Conservation (phyloP, 2,888 invertebrate genomes). For the Agriotes lineatus region DNA sequence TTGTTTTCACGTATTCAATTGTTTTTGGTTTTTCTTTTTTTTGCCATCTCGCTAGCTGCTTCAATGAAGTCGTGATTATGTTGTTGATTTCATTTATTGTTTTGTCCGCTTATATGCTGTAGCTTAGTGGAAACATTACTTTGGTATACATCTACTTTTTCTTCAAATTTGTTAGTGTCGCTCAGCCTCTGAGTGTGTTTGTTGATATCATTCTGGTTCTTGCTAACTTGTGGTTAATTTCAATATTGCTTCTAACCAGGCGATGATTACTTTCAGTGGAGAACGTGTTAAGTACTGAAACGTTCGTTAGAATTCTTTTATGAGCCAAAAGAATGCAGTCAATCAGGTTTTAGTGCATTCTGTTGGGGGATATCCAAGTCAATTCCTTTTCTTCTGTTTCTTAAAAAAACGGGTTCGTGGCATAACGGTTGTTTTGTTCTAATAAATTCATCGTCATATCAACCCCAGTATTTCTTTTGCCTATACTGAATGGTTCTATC, state of each 20-base stretch:
- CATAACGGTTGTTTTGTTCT: too few species aligned
- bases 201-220: too few species aligned
- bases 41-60: neutral
- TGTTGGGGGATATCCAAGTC: neutral
- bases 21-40: neutral
- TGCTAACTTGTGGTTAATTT: neutral
- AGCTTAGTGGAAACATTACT: neutral
- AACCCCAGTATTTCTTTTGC: too few species aligned
- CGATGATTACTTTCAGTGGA: neutral
- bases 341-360: neutral
- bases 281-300: neutral
- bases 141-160: too few species aligned
- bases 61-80: too few species aligned
- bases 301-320: neutral
- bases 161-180: too few species aligned
- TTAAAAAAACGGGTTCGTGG: too few species aligned
- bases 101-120: neutral
- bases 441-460: too few species aligned
- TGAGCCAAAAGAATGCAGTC: neutral
- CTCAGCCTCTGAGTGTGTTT: too few species aligned
- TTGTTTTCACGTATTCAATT: neutral
- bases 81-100: neutral
- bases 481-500: too few species aligned
- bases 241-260: neutral
- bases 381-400: neutral